Percentiles rank a stretch among this genome's conserved stretches.
These are phyloP conservation scores for Enteromius anoplus DNA, from an alignment of 2,797 vertebrate species.

Conservation along the genomic window DNA sequence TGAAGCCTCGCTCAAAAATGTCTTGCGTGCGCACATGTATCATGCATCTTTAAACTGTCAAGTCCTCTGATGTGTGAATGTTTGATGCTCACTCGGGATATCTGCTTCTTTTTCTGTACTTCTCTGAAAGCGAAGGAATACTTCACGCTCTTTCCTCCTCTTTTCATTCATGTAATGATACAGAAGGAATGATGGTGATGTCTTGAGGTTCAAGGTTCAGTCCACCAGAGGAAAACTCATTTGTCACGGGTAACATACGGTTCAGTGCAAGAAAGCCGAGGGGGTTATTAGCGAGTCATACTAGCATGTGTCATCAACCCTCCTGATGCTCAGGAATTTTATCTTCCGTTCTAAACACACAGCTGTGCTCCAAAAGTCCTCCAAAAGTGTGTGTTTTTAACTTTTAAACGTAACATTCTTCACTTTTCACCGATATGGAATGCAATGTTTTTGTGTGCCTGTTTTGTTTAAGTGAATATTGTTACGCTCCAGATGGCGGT, in stretches of 20 bases:
- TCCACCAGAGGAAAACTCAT: constrained; percentile 30
- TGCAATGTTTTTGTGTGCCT: constrained; percentile 5
- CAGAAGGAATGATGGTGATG: constrained; percentile 24
- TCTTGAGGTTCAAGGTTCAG: constrained; percentile 33
- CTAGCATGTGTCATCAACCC: constrained; percentile 37
- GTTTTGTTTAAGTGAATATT: constrained; percentile 31
- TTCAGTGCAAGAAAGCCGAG: constrained; percentile 37
- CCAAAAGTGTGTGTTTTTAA: constrained; percentile 23
- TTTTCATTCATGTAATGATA: constrained; percentile 22
- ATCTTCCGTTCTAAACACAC: constrained; percentile 47
- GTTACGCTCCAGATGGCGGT: constrained; percentile 44
- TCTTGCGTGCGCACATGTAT: not conserved
- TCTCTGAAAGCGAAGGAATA: constrained; percentile 31
- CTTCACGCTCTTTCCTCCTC: constrained; percentile 21
- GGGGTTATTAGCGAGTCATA: constrained; percentile 37
- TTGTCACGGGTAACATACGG: constrained; percentile 39
- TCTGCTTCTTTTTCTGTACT: not conserved
- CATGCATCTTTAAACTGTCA: constrained; percentile 40
- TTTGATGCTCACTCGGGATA: constrained; percentile 26
- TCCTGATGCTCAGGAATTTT: constrained; percentile 50
- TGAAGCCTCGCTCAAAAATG: constrained; percentile 6
- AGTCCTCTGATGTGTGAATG: constrained; percentile 18
- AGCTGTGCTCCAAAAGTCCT: constrained; percentile 39
- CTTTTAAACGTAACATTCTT: constrained; percentile 2
- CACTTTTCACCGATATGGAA: constrained; percentile 33